Percentiles rank a stretch among this genome's conserved stretches.
phyloP scores from a whole-genome alignment of 1,140 invertebrate genomes.

The Eupristina koningsbergeri region DNA sequence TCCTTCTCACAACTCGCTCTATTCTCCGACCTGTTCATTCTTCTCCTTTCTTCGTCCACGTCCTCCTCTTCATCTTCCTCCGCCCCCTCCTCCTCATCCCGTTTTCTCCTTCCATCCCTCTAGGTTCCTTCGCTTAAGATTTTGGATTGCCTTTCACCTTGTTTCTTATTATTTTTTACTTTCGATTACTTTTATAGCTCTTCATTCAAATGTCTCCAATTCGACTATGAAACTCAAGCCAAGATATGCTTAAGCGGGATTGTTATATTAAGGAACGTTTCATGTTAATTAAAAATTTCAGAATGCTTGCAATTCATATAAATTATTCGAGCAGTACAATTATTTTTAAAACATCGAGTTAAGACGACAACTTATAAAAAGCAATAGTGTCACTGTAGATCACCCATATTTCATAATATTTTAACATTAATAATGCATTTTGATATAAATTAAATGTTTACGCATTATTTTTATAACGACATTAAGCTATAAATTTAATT shows the following conservation, averaged over 20 bases:
- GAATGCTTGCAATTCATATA: background rate
- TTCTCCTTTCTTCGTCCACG: slow-evolving; percentile 51
- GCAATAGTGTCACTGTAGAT: background rate
- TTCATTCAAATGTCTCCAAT: background rate
- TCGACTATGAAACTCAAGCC: background rate
- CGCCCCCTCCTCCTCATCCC: too few species aligned
- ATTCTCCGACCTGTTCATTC: slow-evolving; percentile 56
- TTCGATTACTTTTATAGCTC: background rate
- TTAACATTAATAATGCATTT: background rate
- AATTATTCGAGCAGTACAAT: background rate
- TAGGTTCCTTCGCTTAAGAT: background rate
- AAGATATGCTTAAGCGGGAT: background rate
- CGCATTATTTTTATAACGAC: background rate
- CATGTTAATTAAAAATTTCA: slow-evolving; percentile 3
- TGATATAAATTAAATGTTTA: background rate
- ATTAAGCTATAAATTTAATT: background rate
- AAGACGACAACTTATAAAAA: background rate
- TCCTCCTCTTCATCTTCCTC: slow-evolving; percentile 35
- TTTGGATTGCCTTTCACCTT: background rate
- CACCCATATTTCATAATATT: background rate
- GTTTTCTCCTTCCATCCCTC: slow-evolving; percentile 9
- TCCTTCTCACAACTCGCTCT: slow-evolving; percentile 43
- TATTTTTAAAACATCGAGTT: background rate
- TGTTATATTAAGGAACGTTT: background rate
- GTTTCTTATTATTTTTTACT: background rate